These are phyloP conservation scores for Drosophila sp. DNA, from an alignment of 1,140 invertebrate genomes.

Conservation along the genomic window DNA sequence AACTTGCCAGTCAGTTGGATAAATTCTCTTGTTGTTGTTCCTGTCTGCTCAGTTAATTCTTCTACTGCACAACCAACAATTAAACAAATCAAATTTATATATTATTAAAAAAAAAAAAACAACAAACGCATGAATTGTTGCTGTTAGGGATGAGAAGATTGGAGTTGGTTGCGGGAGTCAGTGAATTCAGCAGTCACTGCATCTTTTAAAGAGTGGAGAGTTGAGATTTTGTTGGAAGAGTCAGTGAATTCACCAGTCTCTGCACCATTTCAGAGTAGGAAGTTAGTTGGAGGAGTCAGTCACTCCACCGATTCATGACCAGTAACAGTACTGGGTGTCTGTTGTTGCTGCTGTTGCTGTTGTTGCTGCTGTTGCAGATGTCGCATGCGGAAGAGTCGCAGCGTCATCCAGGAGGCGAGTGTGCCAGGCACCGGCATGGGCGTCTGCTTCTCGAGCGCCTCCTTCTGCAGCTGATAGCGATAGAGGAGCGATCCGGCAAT, in stretches of 20 bases:
- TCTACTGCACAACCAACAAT: constrained; percentile 6
- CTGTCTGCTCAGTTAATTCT: background rate
- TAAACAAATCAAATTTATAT: constrained; percentile 15
- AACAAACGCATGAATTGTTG: constrained; percentile 20
- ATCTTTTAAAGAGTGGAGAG: no score
- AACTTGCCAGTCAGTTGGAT: constrained; percentile 38
- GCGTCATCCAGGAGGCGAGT: constrained; percentile 89
- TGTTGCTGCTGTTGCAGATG: constrained; percentile 75
- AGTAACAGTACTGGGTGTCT: constrained; percentile 26
- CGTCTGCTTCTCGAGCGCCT: constrained; percentile 86
- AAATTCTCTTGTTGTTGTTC: constrained; percentile 19
- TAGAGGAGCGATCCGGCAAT: constrained; percentile 91
- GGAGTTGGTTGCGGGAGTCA: background rate
- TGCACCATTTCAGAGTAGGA: no score
- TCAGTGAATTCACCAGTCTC: background rate
- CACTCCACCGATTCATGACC: constrained; percentile 76
- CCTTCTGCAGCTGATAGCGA: constrained; percentile 90
- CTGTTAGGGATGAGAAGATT: constrained; percentile 1
- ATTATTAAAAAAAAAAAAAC: constrained; percentile 27
- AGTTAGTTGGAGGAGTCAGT: background rate
- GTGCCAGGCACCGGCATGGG: constrained; percentile 86
- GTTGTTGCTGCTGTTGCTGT: constrained; percentile 56
- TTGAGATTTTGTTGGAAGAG: background rate
- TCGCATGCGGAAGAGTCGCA: constrained; percentile 88
- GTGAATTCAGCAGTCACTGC: no score